Evolutionary conservation across 1,140 invertebrate species (phyloP), one percentile per base, ranked within the genome.

Genomic region (Drosophila lowei): DNA sequence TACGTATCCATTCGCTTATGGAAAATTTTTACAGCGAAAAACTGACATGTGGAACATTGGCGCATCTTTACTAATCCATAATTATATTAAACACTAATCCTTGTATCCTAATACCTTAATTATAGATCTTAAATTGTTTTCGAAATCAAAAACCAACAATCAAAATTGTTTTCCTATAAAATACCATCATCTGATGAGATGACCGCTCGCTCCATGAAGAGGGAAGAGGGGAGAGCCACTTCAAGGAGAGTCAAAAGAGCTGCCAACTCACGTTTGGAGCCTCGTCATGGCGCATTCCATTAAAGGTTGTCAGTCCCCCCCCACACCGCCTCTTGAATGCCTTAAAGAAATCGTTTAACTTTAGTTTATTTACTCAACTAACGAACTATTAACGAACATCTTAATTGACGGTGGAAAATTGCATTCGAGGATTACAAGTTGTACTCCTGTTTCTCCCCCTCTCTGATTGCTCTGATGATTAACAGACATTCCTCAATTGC

Each of bases 311-410:
- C 58, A 44, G 18, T 3, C 41, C 21, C 28, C 7, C n/a, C 21
- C 21, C 57, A 48, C 28, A 5, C 13, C 15, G 42, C 43, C 6
- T 38, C 25, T 8, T 34, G 28, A 23, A 64, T 18, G 34, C 63
- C 9, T 38, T 38, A 38, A 13, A 38, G n/a, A 28, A 61, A 43
- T 66, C 47, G 25, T 64, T 52, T 23, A 13, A 43, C 16, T 57
- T 61, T 38, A 56, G 63, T 66, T 59, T 77, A 75, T 75, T 74
- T 75, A 71, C 77, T 55, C 38, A 59, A 59, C 59, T 79, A 79
- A 79, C 71, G 59, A 79, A 79, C 75, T 72, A 72, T 57, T 64
- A 72, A 57, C 52, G 38, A 68, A 58, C 53, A 66, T 47, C 58
- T 75, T 70, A 79, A 79, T 79, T 63, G 75, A 60, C 34, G 34